A percentile compares a stretch with the other conserved stretches of the same genome.
phyloP scores from a whole-genome alignment of 35 echinoderm and acorn worm genomes.

The Apostichopus parvimensis region DNA sequence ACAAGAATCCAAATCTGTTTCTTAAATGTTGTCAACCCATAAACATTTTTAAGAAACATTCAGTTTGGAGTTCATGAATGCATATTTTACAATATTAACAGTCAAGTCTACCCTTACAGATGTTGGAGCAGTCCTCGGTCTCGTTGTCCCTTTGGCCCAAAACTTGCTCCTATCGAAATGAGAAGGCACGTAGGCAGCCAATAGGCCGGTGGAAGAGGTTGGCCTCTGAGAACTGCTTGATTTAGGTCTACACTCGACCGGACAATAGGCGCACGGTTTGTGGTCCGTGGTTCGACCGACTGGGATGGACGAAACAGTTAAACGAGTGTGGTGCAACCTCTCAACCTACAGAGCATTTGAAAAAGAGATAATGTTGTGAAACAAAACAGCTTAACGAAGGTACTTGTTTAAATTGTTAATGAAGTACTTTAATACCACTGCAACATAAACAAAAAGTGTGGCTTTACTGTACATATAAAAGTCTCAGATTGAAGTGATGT shows the following conservation, averaged over 20 bases:
- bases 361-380: too few relatives aligned
- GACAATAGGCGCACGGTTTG: conserved; percentile 80
- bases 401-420: too few relatives aligned
- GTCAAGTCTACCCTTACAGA: conserved; percentile 47
- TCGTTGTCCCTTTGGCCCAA: conserved; percentile 59
- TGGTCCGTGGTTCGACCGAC: conserved; percentile 51
- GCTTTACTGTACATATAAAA: too few relatives aligned
- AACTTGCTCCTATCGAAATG: conserved; percentile 79
- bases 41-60: too few relatives aligned
- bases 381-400: too few relatives aligned
- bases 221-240: conserved; percentile 87
- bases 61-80: too few relatives aligned
- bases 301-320: conserved; percentile 52
- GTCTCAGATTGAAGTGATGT: too few relatives aligned
- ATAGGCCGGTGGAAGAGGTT: conserved; percentile 87
- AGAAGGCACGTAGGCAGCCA: conserved; percentile 73
- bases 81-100: neutral
- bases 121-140: conserved; percentile 84
- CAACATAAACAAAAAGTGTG: too few relatives aligned
- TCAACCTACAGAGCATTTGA: conserved; percentile 27
- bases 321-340: conserved; percentile 43
- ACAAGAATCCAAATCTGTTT: too few relatives aligned
- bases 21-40: too few relatives aligned
- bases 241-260: conserved; percentile 72
- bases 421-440: too few relatives aligned